phyloP scores from a whole-genome alignment of 2,888 invertebrate species.

The Candidula unifasciata region DNA sequence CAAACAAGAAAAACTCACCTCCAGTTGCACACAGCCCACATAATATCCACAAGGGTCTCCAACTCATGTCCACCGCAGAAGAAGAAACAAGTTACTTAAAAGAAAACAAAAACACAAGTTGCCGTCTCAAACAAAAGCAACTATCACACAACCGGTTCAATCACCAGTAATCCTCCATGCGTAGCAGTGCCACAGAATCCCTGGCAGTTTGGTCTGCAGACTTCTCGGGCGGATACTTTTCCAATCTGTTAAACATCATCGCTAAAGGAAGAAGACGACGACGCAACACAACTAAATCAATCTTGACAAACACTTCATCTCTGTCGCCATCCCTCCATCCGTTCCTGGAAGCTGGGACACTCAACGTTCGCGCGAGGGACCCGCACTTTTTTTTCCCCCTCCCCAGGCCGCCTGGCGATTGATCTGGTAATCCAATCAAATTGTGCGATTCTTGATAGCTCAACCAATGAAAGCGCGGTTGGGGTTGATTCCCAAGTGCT shows the following conservation, averaged over 20 bases:
- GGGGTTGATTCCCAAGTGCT: neutral
- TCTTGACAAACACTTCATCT: neutral
- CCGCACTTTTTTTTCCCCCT: slow-evolving; percentile 1
- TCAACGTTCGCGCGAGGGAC: slow-evolving; percentile 1
- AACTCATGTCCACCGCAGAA: neutral
- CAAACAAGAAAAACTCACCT: neutral
- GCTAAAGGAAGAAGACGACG: neutral
- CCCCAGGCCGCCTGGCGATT: neutral
- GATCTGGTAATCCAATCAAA: slow-evolving; percentile 33
- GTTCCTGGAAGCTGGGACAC: neutral
- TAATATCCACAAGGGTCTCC: neutral
- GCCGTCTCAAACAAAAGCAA: too few species aligned
- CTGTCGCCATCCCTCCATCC: neutral
- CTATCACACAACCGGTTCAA: neutral
- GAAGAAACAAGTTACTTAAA: neutral
- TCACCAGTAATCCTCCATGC: neutral
- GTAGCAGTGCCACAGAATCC: neutral
- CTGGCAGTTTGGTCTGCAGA: neutral
- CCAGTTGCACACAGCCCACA: neutral
- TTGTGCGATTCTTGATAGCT: slow-evolving; percentile 5
- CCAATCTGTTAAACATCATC: neutral
- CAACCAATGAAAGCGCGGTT: slow-evolving; percentile 19
- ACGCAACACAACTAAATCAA: neutral
- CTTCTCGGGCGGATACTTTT: neutral
- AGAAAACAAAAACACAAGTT: neutral